Evolutionary conservation across 2,888 invertebrate species (phyloP).

Genomic region (Heliconius aoede): DNA sequence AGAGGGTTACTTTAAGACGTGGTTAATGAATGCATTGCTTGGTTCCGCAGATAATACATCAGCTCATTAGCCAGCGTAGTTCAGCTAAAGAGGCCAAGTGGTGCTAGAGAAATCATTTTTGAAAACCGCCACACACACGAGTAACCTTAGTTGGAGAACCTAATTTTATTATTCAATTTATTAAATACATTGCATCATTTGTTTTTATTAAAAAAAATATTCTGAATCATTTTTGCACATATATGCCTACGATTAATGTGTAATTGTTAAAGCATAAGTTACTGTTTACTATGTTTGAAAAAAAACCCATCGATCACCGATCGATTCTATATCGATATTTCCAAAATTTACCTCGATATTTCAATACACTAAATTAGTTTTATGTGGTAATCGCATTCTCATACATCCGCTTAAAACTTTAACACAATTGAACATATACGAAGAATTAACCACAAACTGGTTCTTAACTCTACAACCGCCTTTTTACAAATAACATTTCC

Average conservation of each 20-base stretch:
- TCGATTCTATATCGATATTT: neutral
- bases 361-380: neutral
- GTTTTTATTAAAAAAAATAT: neutral
- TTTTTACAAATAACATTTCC: conserved; percentile 21
- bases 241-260: neutral
- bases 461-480: neutral
- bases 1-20: conserved; percentile 38
- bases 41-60: conserved; percentile 43
- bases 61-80: conserved; percentile 48
- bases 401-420: neutral
- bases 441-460: neutral
- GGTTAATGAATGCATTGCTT: conserved; percentile 40
- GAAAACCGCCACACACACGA: conserved; percentile 34
- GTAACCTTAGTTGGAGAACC: conserved; percentile 28
- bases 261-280: too few relatives aligned
- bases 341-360: neutral
- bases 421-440: neutral
- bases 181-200: conserved; percentile 16
- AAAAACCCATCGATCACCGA: too few relatives aligned
- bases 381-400: too few relatives aligned
- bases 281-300: too few relatives aligned
- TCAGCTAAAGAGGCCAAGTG: conserved; percentile 45
- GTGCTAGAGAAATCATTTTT: conserved; percentile 43
- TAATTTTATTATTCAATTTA: conserved; percentile 34
- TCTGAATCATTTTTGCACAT: neutral